Base-by-base conservation (phyloP, 2,888 invertebrate species). In the Cosmopolites sordidus region DNA sequence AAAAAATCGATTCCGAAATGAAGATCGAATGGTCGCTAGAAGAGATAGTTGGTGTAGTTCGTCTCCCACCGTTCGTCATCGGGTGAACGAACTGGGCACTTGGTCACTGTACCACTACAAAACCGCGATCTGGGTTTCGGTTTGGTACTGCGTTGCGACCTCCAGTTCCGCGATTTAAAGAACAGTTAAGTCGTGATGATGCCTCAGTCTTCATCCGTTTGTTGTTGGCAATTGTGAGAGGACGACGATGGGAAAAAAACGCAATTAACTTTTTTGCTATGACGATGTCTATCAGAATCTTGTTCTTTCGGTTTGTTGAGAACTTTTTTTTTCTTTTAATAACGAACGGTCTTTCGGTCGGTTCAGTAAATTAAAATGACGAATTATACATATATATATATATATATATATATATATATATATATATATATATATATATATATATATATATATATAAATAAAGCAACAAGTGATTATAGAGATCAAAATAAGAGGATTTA, bases 21-120 rank as follows among this genome's bases (percentile, higher is more conserved):
- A 12, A 5, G 33, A 33, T 33, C 12, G n/a, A 11, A 12, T 33
- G 12, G n/a, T 33, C n/a, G 12, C 3, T 33, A 33, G 44, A 52
- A 48, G 49, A 56, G 56, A 58, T 54, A 53, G 51, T 51, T 33
- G 12, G 33, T 33, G 33, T 33, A 12, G 11, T 4, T 11, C 33
- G 33, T 12, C 33, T 12, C 22, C 22, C 22, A 22, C 33, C 33
- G n/a, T 12, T 9, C 33, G 11, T 12, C 12, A 11, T 11, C 3
- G 33, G 33, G 64, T 64, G 61, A 64, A 63, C 56, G 63, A 57
- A 63, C 64, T 62, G 62, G 59, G 62, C 60, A 64, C 63, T 64
- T 64, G 64, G 64, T 64, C 64, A 64, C 63, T 64, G 62, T 64
- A 64, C 62, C 61, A 63, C 33, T 12, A 33, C 33, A 33, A 33